Conservation (phyloP, 2,888 invertebrate genomes). For the Philonicus albiceps region DNA sequence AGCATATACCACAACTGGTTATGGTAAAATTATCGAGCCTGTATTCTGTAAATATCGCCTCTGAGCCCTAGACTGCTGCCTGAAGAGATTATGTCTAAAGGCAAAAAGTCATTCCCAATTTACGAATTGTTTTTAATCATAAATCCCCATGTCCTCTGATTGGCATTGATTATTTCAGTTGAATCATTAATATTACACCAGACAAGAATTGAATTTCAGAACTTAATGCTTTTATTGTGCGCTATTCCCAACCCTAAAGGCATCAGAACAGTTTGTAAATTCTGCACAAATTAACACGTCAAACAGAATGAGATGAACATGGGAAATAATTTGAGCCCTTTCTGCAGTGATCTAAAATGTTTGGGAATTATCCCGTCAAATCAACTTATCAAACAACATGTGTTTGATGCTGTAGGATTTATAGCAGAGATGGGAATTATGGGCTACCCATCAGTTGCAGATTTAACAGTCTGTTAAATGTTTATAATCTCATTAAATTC, state of each 20-base stretch:
- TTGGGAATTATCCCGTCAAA: not conserved
- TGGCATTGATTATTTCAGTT: not conserved
- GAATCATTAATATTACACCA: not conserved
- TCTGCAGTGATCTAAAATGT: not conserved
- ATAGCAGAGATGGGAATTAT: not conserved
- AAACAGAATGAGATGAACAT: not conserved
- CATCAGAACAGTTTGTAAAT: not conserved
- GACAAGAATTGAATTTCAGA: conserved; percentile 2
- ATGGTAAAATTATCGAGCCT: not conserved
- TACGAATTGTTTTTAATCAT: not conserved
- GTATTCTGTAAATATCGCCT: not conserved
- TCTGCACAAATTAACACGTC: not conserved
- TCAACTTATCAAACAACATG: not conserved
- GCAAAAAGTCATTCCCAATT: not conserved
- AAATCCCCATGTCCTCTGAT: not conserved
- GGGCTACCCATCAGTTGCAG: not conserved
- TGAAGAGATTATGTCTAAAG: not conserved
- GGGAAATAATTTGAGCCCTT: not conserved
- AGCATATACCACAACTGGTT: not conserved
- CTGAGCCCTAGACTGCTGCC: not conserved
- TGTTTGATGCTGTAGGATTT: not conserved
- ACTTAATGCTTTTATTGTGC: not conserved
- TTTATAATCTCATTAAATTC: not conserved
- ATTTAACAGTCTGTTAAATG: not conserved
- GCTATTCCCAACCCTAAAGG: not conserved